Base-by-base conservation (phyloP, 2,113 vertebrate species). In the Gadus chalcogrammus region DNA sequence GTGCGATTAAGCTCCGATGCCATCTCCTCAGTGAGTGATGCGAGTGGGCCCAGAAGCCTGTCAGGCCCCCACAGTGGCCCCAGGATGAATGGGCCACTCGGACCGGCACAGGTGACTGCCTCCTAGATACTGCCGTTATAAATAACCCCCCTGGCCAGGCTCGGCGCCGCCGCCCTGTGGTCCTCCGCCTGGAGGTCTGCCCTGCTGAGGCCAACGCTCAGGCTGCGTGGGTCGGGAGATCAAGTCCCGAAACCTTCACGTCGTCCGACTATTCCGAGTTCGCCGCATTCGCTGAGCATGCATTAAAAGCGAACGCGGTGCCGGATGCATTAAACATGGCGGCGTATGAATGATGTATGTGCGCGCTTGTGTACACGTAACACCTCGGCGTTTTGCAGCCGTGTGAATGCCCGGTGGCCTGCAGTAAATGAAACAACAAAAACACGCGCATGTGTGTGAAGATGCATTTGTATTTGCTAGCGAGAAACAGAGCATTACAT, bases 1-100 rank as follows among this genome's bases (percentile, higher is more conserved):
- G 35, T 4, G 69, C 63, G 73, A 68, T 68, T 65, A 78, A 73
- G 53, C 76, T 67, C 72, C 73, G 13, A 52, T 70, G 76, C 69
- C 63, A 58, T 74, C 67, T 66, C 65, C 77, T 52, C 68, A 59
- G 55, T 72, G 75, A 85, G 59, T 53, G 65, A 84, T 80, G 76
- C n/a, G 5, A 73, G 65, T 52, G 74, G 72, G 74, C 63, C 73
- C 67, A 4, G 1, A 12, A 17, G 52, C 28, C 70, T 59, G 70
- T 65, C 63, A 48, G 18, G 48, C 64, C 72, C 66, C 66, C 65
- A 71, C 67, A 65, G 77, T 83, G 61, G 65, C 63, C 70, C 1
- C 38, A 69, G 62, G 74, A 80, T 79, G 70, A 80, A 86, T 80
- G 71, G 67, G 35, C 55, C 35, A 9, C 78, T 62, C 71, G 67